Conservation (phyloP, 2,113 vertebrate genomes). For the Cavia aperea region DNA sequence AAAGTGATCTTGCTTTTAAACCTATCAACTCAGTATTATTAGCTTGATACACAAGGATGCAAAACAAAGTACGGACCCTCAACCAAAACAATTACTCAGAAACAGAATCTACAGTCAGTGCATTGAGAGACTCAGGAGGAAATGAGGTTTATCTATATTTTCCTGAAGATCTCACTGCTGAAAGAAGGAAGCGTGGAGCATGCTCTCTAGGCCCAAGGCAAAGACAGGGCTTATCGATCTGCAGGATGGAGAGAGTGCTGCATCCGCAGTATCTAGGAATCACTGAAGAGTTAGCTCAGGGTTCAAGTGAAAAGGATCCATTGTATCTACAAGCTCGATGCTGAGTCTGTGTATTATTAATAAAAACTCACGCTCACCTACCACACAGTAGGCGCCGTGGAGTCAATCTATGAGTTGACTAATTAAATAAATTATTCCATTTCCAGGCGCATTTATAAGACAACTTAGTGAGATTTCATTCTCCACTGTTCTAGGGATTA, state of each 20-base stretch:
- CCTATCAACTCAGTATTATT: neutral
- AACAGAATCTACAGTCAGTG: neutral
- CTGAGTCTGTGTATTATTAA: constrained; percentile 26
- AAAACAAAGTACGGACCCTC: neutral
- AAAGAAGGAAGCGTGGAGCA: neutral
- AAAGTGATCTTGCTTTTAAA: neutral
- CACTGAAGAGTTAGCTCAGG: neutral
- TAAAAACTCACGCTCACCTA: neutral
- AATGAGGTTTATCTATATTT: constrained; percentile 5
- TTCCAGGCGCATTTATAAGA: neutral
- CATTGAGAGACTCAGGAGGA: neutral
- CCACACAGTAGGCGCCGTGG: neutral
- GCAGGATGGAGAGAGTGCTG: accelerated
- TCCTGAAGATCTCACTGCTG: neutral
- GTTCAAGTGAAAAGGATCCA: neutral
- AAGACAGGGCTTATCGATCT: neutral
- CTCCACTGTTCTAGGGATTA: neutral
- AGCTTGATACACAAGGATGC: neutral
- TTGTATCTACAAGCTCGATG: neutral
- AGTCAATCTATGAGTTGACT: neutral
- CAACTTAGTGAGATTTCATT: neutral
- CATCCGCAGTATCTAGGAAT: neutral
- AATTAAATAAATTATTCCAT: constrained; percentile 20
- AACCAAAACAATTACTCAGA: neutral
- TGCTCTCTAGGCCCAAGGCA: neutral